Conservation (phyloP, 2,888 invertebrate genomes). For the Ectobius pallidus region DNA sequence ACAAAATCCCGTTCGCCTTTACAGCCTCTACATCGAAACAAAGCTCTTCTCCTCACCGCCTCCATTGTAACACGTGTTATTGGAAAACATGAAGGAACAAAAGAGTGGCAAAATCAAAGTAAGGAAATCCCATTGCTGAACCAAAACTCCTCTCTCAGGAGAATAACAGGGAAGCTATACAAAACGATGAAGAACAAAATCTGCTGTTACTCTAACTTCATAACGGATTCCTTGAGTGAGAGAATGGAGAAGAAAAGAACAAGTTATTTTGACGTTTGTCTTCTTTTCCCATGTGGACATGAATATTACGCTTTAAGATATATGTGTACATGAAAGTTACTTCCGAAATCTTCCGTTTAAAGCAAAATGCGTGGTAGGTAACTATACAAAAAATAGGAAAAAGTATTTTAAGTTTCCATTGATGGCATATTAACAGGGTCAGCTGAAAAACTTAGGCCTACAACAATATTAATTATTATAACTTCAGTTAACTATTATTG, state of each 20-base stretch:
- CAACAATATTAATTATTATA: too few species aligned
- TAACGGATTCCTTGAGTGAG: constrained; percentile 20
- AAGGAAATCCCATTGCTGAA: constrained; percentile 30
- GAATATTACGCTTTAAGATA: constrained; percentile 7
- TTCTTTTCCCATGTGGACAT: constrained; percentile 6
- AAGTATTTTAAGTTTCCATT: too few species aligned
- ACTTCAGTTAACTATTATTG: too few species aligned
- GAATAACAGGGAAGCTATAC: constrained; percentile 25
- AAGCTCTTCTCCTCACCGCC: too few species aligned
- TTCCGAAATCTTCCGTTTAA: not conserved
- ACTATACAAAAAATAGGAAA: too few species aligned
- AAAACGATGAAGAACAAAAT: constrained; percentile 28
- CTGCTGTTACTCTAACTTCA: constrained; percentile 33
- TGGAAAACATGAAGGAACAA: constrained; percentile 31
- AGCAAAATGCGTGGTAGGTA: too few species aligned
- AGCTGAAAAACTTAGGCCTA: too few species aligned
- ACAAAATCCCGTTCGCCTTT: too few species aligned
- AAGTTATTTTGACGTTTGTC: constrained; percentile 11
- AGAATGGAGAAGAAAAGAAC: too few species aligned
- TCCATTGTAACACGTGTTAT: constrained; percentile 29
- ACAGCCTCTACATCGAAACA: not conserved
- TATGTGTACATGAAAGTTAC: constrained; percentile 7
- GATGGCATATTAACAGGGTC: too few species aligned
- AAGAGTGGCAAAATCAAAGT: constrained; percentile 35
- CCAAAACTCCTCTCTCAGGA: constrained; percentile 24